Evolutionary conservation across 2,888 invertebrate genomes (phyloP).

Genomic region (Julus scandinavius): DNA sequence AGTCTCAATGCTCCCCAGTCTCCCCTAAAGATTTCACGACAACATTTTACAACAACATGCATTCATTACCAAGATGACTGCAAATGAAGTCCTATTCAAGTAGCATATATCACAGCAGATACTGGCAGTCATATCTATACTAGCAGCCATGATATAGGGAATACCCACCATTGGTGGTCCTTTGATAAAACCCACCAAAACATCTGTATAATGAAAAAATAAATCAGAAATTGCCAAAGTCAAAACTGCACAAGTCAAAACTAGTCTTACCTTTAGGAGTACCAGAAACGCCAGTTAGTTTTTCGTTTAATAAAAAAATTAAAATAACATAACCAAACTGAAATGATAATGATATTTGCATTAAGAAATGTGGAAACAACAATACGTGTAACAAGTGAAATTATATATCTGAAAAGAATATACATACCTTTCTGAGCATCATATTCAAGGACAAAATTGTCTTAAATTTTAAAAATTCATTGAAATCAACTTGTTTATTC

Average conservation of each 20-base stretch:
- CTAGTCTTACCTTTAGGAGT: slow-evolving; percentile 18
- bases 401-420: too few species aligned
- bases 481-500: too few species aligned
- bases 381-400: too few species aligned
- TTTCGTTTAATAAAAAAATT: neutral
- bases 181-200: slow-evolving; percentile 1
- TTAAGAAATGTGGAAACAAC: too few species aligned
- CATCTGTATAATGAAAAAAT: neutral
- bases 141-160: neutral
- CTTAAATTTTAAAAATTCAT: neutral
- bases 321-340: neutral
- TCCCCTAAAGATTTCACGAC: too few species aligned
- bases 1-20: too few species aligned
- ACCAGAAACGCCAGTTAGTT: neutral
- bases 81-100: neutral
- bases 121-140: neutral
- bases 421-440: neutral
- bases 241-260: neutral
- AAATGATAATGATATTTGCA: neutral
- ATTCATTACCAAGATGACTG: neutral
- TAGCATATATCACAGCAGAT: neutral
- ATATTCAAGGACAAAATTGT: neutral
- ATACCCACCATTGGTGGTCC: neutral
- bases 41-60: too few species aligned
- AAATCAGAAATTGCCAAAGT: neutral